A percentile compares a stretch with the other conserved stretches of the same genome.
phyloP scores from a whole-genome alignment of 2,797 vertebrate genomes.

The Loris lydekkerianus region DNA sequence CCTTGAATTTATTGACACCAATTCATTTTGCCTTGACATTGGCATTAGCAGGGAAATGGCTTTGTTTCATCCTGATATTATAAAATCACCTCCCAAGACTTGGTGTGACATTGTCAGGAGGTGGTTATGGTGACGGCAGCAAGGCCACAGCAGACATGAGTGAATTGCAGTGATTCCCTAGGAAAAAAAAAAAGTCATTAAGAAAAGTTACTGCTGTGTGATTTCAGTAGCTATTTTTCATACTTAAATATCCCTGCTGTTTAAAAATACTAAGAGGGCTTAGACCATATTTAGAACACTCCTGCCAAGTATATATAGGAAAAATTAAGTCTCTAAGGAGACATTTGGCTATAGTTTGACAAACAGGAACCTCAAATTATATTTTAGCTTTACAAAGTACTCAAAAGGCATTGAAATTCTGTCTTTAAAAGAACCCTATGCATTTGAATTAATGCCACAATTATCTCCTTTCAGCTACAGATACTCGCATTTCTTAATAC shows the following conservation, averaged over 20 bases:
- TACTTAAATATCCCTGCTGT: slow-evolving; percentile 68
- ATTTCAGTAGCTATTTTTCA: slow-evolving; percentile 78
- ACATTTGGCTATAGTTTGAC: slow-evolving; percentile 70
- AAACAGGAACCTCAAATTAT: slow-evolving; percentile 65
- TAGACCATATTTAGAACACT: slow-evolving; percentile 77
- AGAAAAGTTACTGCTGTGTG: slow-evolving; percentile 76
- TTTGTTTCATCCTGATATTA: slow-evolving; percentile 79
- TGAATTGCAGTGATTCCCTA: slow-evolving; percentile 77
- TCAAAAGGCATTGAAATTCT: slow-evolving; percentile 68
- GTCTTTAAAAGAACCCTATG: neutral
- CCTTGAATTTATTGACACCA: slow-evolving; percentile 81
- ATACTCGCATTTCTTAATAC: slow-evolving; percentile 51
- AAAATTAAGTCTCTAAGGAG: slow-evolving; percentile 81
- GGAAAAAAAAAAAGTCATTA: slow-evolving; percentile 68
- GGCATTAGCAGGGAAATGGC: slow-evolving; percentile 77
- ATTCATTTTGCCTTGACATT: slow-evolving; percentile 83
- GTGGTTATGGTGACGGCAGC: slow-evolving; percentile 66
- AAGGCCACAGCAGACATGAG: slow-evolving; percentile 63
- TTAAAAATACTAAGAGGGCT: slow-evolving; percentile 79
- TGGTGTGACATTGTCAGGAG: slow-evolving; percentile 75
- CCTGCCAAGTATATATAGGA: slow-evolving; percentile 74
- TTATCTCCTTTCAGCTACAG: slow-evolving; percentile 60
- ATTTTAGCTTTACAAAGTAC: slow-evolving; percentile 73
- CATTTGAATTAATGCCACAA: slow-evolving; percentile 69
- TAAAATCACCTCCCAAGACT: slow-evolving; percentile 78